These are phyloP conservation scores for Dissostichus mawsoni DNA, from an alignment of 2,113 vertebrate genomes.

Conservation along the genomic window DNA sequence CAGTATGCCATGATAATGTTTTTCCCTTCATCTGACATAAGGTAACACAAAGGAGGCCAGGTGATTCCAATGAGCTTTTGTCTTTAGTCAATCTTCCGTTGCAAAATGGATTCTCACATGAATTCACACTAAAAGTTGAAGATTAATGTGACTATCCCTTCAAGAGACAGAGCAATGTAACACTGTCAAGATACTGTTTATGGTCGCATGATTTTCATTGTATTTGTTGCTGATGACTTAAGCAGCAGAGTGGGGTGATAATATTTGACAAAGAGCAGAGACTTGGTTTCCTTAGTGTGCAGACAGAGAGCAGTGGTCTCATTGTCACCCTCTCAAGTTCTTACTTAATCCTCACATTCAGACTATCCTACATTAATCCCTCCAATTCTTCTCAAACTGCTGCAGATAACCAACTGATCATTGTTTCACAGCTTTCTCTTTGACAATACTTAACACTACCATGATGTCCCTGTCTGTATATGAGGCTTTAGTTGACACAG, in stretches of 20 bases:
- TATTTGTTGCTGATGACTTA: constrained; percentile 59
- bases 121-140: constrained; percentile 65
- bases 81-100: constrained; percentile 41
- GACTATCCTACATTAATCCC: constrained; percentile 38
- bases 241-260: constrained; percentile 51
- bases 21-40: constrained; percentile 40
- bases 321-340: constrained; percentile 40
- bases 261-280: constrained; percentile 46
- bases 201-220: constrained; percentile 59
- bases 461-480: constrained; percentile 12
- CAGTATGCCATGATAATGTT: constrained; percentile 61
- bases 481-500: constrained; percentile 6
- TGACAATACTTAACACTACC: constrained; percentile 34
- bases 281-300: constrained; percentile 39
- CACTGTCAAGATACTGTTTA: constrained; percentile 54
- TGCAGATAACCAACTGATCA: constrained; percentile 62
- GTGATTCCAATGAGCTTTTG: constrained; percentile 48
- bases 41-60: constrained; percentile 61
- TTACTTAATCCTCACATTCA: constrained; percentile 45
- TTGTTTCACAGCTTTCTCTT: constrained; percentile 57
- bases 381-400: constrained; percentile 50
- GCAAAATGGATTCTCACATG: constrained; percentile 59
- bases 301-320: constrained; percentile 12
- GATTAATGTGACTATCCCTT: constrained; percentile 67
- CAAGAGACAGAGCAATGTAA: constrained; percentile 55